Percentiles rank a stretch among this genome's conserved stretches.
Conservation (phyloP, 2,888 invertebrate species). For the Macropis europaea region DNA sequence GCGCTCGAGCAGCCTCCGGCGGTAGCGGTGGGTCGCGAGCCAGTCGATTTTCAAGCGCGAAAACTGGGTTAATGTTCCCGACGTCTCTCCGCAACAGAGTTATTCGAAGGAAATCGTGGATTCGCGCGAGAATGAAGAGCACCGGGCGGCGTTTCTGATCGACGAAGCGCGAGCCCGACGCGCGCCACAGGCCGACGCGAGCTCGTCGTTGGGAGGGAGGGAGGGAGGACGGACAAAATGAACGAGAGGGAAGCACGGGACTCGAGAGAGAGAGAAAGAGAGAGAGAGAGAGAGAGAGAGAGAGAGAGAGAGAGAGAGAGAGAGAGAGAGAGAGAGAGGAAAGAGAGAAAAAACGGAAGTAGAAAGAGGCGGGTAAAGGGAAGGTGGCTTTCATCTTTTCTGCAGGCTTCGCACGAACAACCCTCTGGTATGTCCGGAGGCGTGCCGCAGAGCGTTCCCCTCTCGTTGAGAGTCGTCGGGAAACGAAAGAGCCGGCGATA, state of each 20-base stretch:
- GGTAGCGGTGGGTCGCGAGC: conserved; percentile 27
- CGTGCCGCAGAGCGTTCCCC: conserved; percentile 21
- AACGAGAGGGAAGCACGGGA: background rate
- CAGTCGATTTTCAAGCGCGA: conserved; percentile 23
- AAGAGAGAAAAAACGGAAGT: background rate
- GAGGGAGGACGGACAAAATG: background rate
- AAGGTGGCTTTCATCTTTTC: conserved; percentile 43
- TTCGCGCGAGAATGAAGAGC: no score
- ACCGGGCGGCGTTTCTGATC: conserved; percentile 24
- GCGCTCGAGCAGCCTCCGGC: conserved; percentile 19
- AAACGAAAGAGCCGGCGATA: background rate
- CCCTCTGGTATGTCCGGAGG: conserved; percentile 39
- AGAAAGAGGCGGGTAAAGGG: conserved; percentile 7
- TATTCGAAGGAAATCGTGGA: conserved; percentile 15
- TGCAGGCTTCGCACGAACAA: conserved; percentile 51
- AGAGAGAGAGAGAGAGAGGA: background rate
- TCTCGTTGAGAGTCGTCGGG: conserved; percentile 25
- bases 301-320: background rate
- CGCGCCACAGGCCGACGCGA: background rate
- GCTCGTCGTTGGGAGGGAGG: background rate
- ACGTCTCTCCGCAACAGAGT: conserved; percentile 19
- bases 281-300: background rate
- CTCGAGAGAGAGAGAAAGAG: background rate
- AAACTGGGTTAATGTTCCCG: conserved; percentile 35
- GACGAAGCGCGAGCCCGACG: background rate